A percentile compares a stretch with the other conserved stretches of the same genome.
Evolutionary conservation across 2,113 vertebrate species (phyloP).

Genomic region (Chamaea fasciata): DNA sequence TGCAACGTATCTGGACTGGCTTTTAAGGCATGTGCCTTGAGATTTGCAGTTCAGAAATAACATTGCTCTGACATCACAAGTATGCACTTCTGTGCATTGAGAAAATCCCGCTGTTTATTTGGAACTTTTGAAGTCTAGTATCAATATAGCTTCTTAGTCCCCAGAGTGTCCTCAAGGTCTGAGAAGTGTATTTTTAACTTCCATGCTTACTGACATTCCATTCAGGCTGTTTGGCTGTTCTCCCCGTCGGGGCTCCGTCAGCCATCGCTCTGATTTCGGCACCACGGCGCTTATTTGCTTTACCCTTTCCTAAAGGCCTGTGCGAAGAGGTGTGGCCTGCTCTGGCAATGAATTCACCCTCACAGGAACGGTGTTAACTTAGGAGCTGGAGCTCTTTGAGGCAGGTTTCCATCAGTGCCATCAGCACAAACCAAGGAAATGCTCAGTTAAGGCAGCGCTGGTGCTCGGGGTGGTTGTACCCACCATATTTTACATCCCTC

Average conservation of each 20-base stretch:
- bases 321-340: neutral
- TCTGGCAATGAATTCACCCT: neutral
- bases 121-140: constrained; percentile 57
- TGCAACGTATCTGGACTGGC: neutral
- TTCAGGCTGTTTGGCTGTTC: neutral
- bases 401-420: neutral
- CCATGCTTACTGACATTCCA: constrained; percentile 34
- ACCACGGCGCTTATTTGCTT: neutral
- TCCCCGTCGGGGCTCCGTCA: neutral
- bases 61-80: constrained; percentile 30
- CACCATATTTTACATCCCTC: neutral
- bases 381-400: neutral
- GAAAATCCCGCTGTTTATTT: constrained; percentile 54
- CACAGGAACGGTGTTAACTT: neutral
- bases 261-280: neutral
- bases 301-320: neutral
- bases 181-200: constrained; percentile 60
- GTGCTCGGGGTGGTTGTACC: neutral
- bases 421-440: neutral
- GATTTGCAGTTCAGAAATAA: constrained; percentile 24
- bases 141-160: constrained; percentile 54
- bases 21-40: neutral
- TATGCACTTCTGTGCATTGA: constrained; percentile 18
- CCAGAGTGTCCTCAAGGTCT: constrained; percentile 35
- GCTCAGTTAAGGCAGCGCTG: neutral